These are phyloP conservation scores for Anser cygnoides DNA, from an alignment of 2,113 vertebrate species.

Conservation along the genomic window DNA sequence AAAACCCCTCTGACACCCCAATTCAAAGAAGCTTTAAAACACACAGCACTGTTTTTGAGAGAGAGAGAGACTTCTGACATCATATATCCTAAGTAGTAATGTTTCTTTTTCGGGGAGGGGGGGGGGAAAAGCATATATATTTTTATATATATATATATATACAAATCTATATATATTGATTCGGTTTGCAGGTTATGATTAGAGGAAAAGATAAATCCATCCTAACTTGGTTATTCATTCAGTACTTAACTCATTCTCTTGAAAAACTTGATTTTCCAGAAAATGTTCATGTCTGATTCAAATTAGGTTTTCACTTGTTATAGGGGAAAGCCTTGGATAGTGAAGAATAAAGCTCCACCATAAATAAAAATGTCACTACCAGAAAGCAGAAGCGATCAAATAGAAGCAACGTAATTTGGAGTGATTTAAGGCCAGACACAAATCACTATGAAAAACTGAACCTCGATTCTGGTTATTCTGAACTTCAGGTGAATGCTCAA, in stretches of 20 bases:
- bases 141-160: background rate
- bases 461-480: background rate
- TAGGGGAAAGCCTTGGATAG: background rate
- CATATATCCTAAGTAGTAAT: background rate
- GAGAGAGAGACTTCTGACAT: fast-evolving
- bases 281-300: background rate
- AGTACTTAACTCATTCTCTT: background rate
- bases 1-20: background rate
- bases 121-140: background rate
- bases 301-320: background rate
- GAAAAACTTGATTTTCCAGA: background rate
- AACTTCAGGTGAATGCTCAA: background rate
- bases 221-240: background rate
- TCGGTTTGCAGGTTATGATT: background rate
- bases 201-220: background rate
- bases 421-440: background rate
- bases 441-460: background rate
- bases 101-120: background rate
- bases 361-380: background rate
- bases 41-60: background rate
- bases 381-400: background rate
- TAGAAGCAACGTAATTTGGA: background rate
- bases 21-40: background rate
- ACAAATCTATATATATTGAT: background rate
- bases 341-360: background rate